phyloP scores from a whole-genome alignment of 2,888 invertebrate genomes.

The Oligia latruncula region DNA sequence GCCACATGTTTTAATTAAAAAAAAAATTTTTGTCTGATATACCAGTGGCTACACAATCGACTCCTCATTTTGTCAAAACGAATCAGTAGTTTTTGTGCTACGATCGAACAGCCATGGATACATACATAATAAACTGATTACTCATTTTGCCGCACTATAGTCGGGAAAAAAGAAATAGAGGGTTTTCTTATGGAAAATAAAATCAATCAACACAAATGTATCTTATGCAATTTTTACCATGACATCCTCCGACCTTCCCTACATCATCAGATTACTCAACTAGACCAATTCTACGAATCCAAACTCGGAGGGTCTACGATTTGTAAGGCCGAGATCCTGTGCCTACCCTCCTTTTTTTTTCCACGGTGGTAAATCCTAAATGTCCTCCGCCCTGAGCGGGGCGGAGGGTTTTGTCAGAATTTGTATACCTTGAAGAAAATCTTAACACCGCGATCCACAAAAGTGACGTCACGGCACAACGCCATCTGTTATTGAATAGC shows the following conservation, averaged over 20 bases:
- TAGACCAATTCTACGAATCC: neutral
- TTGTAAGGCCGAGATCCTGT: neutral
- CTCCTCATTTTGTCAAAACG: neutral
- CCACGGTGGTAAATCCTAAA: fast-evolving
- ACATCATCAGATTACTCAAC: neutral
- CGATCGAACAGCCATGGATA: neutral
- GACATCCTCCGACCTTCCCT: neutral
- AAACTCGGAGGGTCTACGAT: neutral
- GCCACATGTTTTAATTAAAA: too few species aligned
- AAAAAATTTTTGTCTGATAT: neutral
- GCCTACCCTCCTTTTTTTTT: neutral
- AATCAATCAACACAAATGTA: too few species aligned
- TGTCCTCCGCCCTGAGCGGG: too few species aligned
- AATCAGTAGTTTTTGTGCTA: neutral
- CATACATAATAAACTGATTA: neutral
- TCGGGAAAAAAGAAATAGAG: neutral
- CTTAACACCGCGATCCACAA: too few species aligned
- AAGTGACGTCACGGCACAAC: too few species aligned
- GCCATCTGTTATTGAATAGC: too few species aligned
- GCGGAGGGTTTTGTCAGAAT: too few species aligned
- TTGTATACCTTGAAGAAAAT: fast-evolving
- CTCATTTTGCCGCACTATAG: neutral
- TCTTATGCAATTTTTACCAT: neutral
- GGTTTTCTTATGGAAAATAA: neutral
- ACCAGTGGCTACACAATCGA: neutral